These are phyloP conservation scores for Chamaedrilus cognettii DNA, from an alignment of 2,888 invertebrate genomes.

Conservation along the genomic window DNA sequence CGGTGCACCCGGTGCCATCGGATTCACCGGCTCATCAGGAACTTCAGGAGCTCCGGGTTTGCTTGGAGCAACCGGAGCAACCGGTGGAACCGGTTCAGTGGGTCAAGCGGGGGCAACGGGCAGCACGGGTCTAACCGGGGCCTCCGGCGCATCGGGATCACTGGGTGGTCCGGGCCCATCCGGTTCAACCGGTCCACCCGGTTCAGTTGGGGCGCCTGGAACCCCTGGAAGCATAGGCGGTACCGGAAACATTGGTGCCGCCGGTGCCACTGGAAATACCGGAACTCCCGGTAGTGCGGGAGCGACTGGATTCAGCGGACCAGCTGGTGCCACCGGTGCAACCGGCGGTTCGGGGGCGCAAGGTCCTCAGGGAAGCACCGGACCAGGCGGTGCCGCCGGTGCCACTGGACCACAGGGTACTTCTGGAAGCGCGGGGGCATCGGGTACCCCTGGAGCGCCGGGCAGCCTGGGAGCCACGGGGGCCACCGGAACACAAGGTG, in stretches of 20 bases:
- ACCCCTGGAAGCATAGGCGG: conserved; percentile 23
- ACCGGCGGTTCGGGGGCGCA: too few species aligned
- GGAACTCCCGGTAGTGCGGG: too few species aligned
- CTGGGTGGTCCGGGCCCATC: too few species aligned
- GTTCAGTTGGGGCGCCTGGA: conserved; percentile 19
- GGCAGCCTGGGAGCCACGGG: conserved; percentile 16
- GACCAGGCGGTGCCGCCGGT: too few species aligned
- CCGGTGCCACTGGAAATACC: too few species aligned
- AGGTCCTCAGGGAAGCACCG: too few species aligned
- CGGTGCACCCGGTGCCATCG: conserved; percentile 24
- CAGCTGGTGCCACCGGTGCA: too few species aligned
- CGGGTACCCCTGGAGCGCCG: conserved; percentile 26
- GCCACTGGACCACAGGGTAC: too few species aligned
- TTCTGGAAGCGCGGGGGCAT: too few species aligned
- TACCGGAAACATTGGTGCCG: conserved; percentile 18
- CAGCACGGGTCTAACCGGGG: conserved; percentile 20
- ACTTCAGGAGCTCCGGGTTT: conserved; percentile 5
- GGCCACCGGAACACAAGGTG: conserved; percentile 18
- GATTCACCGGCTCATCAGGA: conserved; percentile 15
- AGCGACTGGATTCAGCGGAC: too few species aligned
- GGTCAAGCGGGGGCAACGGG: conserved; percentile 27
- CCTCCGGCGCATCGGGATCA: too few species aligned
- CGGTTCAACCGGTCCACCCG: too few species aligned
- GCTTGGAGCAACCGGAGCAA: background rate
- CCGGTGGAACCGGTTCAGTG: conserved; percentile 7